Evolutionary conservation across 23 tunicate species (phyloP), one percentile per base, ranked within the genome.

Genomic region (Trididemnum nubilum): DNA sequence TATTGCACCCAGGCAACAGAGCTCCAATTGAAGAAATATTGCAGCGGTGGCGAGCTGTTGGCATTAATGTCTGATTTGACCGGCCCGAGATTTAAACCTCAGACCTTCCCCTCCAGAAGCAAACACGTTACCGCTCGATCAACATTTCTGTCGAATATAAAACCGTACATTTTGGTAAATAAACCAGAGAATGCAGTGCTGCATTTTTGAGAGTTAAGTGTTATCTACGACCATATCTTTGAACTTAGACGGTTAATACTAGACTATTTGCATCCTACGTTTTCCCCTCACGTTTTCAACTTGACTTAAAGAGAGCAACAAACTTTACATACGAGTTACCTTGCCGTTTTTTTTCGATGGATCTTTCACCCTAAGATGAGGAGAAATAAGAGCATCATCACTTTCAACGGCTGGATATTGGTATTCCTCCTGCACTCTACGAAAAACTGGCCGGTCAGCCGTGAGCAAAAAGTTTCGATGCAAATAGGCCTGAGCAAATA

Each of bases 281-380:
- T n/a, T n/a, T n/a, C n/a, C n/a, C n/a, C n/a, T n/a, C n/a, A n/a
- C 15, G 54, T 44, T 44, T 15, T 44, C 15, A 44, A 44, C 54
- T 15, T 7, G 12, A 7, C 15, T 44, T 9, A 9, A 44, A 44
- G 15, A 7, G 12, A 44, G 54, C 54, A 9, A 44, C 54, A 7
- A 44, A 44, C 12, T 44, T 44, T 44, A 7, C 12, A 44, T 7
- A 44, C 12, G 54, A 44, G 15, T 44, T 52, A 86, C 90, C 72
- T 86, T 71, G 44, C 79, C 84, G 64, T 86, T 66, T 5, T 38
- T 29, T 9, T 78, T 51, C 57, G 36, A 58, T 57, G 90, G 90
- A 2, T 31, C 0, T 40, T 63, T 69, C 40, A 86, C 54, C 9
- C 61, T 69, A 21, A 40, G n/a, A 51, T 86, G 90, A 19, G 84